Conservation (phyloP, 2,797 vertebrate species). For the Cossypha caffra region DNA sequence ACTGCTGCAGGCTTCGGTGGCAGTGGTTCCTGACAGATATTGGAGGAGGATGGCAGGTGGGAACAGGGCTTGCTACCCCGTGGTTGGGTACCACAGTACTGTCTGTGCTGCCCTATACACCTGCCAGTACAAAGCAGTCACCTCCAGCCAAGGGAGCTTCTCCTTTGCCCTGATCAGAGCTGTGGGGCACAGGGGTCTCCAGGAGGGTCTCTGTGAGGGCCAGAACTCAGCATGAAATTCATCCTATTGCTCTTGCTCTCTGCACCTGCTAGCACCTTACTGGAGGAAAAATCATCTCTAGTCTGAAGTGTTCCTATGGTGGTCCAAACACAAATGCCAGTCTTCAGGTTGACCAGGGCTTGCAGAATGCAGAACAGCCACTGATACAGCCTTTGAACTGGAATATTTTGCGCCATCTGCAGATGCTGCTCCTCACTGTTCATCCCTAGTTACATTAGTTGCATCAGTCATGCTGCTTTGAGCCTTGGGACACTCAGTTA, state of each 20-base stretch:
- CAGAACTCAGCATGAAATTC: background rate
- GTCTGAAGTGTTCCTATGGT: background rate
- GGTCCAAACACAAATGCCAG: background rate
- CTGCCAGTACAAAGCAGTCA: background rate
- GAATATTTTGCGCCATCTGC: background rate
- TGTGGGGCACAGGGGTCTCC: background rate
- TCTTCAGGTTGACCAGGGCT: background rate
- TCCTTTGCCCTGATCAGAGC: background rate
- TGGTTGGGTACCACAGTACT: rapidly evolving
- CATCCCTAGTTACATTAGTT: background rate
- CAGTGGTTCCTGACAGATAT: background rate
- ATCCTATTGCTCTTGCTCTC: background rate
- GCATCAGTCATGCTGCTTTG: background rate
- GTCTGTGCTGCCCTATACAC: background rate
- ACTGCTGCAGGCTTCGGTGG: background rate
- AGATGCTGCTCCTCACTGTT: background rate
- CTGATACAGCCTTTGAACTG: background rate
- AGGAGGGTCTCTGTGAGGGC: background rate
- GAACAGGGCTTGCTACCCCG: background rate
- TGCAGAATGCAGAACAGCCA: background rate
- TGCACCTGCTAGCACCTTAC: background rate
- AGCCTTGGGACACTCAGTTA: background rate
- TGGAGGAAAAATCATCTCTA: background rate
- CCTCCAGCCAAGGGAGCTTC: background rate
- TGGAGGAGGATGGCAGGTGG: background rate